Evolutionary conservation across 1,140 invertebrate genomes (phyloP), one percentile per base, ranked within the genome.

Genomic region (Drosophila oshimai): DNA sequence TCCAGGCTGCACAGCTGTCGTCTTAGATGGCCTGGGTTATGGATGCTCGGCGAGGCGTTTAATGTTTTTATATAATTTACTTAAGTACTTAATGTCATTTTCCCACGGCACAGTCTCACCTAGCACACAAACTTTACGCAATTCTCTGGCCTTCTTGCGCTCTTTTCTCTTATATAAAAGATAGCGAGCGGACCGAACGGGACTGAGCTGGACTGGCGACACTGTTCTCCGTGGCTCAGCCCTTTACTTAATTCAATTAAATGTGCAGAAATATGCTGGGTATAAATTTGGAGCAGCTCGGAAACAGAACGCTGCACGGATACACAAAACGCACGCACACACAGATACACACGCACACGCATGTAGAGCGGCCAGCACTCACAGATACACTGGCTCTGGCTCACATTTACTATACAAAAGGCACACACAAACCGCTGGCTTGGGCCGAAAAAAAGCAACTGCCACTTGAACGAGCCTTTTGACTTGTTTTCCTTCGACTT

Each of bases 1-100:
- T 45, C 31, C 26, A 44, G 31, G 44, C 44, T 28, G 41, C 57
- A 41, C 50, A 64, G 58, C 44, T 41, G 50, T 60, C 68, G 53
- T 20, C 18, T 60, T 28, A 46, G 28, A 33, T 53, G 46, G 46
- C 54, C 49, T 46, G 34, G 9, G 58, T 39, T 53, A 60, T 71
- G 37, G 68, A 51, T 84, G 74, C 58, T 55, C 47, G 44, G 31
- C 31, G 55, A 55, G 58, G 60, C 65, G 44, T 68, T 86, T 55
- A 80, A 84, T 69, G 75, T 37, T 75, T 86, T 84, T 84, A 80
- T 80, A 75, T 86, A 84, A 86, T 84, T 86, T 84, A 87, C 60
- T 73, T 80, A 65, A 75, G 75, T 68, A 80, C 76, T 76, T 84
- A 86, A 76, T 87, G 75, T 51, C 75, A 80, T 60, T 87, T 70